Percentiles rank a stretch among this genome's conserved stretches.
phyloP scores from a whole-genome alignment of 2,888 invertebrate species.

The Thelaira solivaga region DNA sequence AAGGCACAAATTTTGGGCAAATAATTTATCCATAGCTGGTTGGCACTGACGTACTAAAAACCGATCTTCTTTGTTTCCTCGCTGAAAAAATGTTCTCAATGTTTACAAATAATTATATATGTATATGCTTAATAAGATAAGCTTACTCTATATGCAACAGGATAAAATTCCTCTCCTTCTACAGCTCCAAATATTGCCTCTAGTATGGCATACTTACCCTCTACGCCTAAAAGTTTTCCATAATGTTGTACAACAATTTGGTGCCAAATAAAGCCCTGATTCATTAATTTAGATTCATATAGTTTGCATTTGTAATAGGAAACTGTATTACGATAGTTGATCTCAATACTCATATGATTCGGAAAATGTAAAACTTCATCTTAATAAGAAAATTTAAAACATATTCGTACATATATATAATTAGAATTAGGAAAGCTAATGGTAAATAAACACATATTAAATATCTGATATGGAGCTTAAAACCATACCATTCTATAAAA shows the following conservation, averaged over 20 bases:
- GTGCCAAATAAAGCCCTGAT: conserved; percentile 70
- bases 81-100: conserved; percentile 60
- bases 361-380: conserved; percentile 66
- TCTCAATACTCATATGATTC: conserved; percentile 67
- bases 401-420: background rate
- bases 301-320: conserved; percentile 67
- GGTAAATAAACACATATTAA: background rate
- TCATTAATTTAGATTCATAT: conserved; percentile 67
- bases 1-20: conserved; percentile 67
- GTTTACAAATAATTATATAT: background rate
- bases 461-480: no score
- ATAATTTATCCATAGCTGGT: conserved; percentile 71
- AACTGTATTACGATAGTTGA: conserved; percentile 65
- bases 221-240: conserved; percentile 64
- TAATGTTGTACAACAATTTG: conserved; percentile 70
- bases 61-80: conserved; percentile 66
- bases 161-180: conserved; percentile 70
- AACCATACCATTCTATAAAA: no score
- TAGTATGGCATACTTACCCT: conserved; percentile 66
- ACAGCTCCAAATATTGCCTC: conserved; percentile 68
- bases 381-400: conserved; percentile 6
- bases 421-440: background rate
- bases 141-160: conserved; percentile 70
- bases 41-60: conserved; percentile 71
- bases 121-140: no score